Evolutionary conservation across 2,888 invertebrate genomes (phyloP), one percentile per base, ranked within the genome.

Genomic region (Geophilus truncorum): DNA sequence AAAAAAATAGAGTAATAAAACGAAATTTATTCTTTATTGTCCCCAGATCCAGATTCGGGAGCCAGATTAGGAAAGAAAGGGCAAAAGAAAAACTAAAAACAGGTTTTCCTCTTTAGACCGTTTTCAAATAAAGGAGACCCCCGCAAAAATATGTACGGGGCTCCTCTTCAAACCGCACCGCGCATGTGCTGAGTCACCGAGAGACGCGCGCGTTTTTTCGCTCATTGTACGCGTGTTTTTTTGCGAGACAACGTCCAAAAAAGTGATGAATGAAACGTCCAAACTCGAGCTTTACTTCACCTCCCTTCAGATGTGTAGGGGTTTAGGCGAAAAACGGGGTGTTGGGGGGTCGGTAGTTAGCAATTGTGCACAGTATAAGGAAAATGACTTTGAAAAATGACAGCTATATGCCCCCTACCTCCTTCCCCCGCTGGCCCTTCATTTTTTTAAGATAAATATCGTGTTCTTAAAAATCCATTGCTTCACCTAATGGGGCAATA

Each of bases 301-400:
- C 28, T 70, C 70, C 70, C 70, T 70, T 25, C 25, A 12, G 70
- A 70, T 28, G 70, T 70, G 70, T 70, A 28, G 70, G 70, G 70
- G 70, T 70, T 70, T 28, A 6, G n/a, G 70, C 70, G 4, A 70
- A 70, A 28, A 62, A 70, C 5, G n/a, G 4, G 28, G 70, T 9
- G 25, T 23, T 23, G 15, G 6, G 70, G 70, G 70, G 62, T 3
- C 23, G 12, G 70, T 70, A 70, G 70, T 70, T 70, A 15, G 70
- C 70, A 70, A 70, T 70, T 70, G 70, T 70, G 70, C 70, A 70
- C 70, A 25, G 28, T 70, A 70, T 70, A 70, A 77, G 36, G 10
- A 77, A 77, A 32, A 77, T 77, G 77, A 77, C 77, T 77, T 77
- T 77, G 77, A 77, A 77, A 77, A 77, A 77, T 77, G 77, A 77